Evolutionary conservation across 2,797 vertebrate genomes (phyloP), one percentile per base, ranked within the genome.

Genomic region (Sus cebifrons): DNA sequence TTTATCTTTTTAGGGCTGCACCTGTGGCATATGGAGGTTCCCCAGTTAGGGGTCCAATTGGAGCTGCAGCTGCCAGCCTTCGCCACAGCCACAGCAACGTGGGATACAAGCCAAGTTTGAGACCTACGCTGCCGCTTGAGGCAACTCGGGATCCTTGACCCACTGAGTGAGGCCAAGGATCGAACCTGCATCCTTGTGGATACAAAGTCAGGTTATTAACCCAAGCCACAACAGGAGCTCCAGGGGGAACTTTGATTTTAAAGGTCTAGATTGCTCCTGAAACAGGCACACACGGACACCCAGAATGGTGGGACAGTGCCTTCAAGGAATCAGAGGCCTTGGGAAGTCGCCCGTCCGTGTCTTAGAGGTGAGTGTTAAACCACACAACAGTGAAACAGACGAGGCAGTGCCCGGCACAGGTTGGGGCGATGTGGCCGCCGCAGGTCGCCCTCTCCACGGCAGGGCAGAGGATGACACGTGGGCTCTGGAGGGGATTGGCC

Each of bases 281-380:
- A 75, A 81, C 6, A 81, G n/a, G 52, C 25, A 68, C 40, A 27
- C 54, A 56, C 54, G 20, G 16, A 20, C 58, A 6, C 18, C 54
- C 44, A 54, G 13, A 40, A 87, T 18, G 62, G 18, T 52, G 23
- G 67, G 29, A 16, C 3, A 60, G 29, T 67, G 20, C 14, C 21
- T 87, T 92, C 67, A 54, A 84, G 62, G 64, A 87, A n/a, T 56
- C 36, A 70, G 77, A 95, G 32, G 36, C 44, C 52, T 60, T 78
- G 32, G 20, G 54, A 91, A 74, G 32, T 17, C 74, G 58, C 71
- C 5, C 54, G 36, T n/a, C 54, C 49, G 36, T 91, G 36, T 91
- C 17, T 62, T 44, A 64, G 58, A 73, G 29, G 58, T 23, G 25
- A 93, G 73, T 36, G 23, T 84, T 84, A 52, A 74, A 54, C 14